Percentiles rank a stretch among this genome's conserved stretches.
Evolutionary conservation across 1,140 invertebrate genomes (phyloP).

Genomic region (Hycleus cichorii): DNA sequence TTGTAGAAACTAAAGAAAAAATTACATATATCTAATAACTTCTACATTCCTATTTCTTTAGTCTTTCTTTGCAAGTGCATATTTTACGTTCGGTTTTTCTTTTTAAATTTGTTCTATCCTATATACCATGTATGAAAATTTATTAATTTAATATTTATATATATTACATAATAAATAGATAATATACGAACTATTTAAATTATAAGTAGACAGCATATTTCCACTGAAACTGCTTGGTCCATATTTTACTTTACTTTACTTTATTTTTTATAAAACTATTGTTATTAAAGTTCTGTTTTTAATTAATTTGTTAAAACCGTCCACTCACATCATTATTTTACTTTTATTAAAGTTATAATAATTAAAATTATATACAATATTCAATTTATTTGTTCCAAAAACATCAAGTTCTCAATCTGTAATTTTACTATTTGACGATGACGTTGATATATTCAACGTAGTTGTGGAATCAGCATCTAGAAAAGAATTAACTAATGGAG

Average conservation of each 20-base stretch:
- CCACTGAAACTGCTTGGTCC: constrained; percentile 14
- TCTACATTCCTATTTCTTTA: constrained; percentile 20
- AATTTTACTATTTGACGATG: constrained; percentile 1
- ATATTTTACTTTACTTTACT: not conserved
- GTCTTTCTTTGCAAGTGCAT: constrained; percentile 23
- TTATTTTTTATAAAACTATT: constrained; percentile 1
- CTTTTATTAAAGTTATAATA: too few relatives aligned
- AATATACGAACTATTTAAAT: constrained; percentile 8
- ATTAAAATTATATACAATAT: too few relatives aligned
- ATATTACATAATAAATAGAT: constrained; percentile 19
- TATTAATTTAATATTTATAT: not conserved
- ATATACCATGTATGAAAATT: constrained; percentile 21
- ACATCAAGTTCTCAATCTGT: constrained; percentile 3
- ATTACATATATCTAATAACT: constrained; percentile 20
- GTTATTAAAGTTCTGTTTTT: constrained; percentile 1
- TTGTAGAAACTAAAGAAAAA: constrained; percentile 19
- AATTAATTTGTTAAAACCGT: constrained; percentile 9
- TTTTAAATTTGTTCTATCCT: constrained; percentile 22
- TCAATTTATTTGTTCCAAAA: not conserved
- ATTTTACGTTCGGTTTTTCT: constrained; percentile 2
- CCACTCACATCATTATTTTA: constrained; percentile 9
- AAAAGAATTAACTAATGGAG: constrained; percentile 4
- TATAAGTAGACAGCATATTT: constrained; percentile 11
- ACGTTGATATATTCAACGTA: constrained; percentile 4
- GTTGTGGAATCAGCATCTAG: constrained; percentile 11